These are phyloP conservation scores for Holacanthus passer DNA, from an alignment of 2,113 vertebrate species.

Conservation along the genomic window DNA sequence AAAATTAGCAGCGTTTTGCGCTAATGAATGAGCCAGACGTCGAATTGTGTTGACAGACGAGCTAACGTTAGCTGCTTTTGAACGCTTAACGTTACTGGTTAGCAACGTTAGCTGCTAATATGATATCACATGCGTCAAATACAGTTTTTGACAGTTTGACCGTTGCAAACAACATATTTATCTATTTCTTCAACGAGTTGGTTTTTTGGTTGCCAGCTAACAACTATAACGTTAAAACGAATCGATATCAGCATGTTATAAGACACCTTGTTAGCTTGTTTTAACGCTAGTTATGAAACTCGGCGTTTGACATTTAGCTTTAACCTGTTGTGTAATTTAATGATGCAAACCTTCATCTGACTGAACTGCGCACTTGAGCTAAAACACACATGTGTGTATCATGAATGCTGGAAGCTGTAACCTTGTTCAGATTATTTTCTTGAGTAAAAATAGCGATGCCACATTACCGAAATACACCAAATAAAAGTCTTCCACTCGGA, in stretches of 20 bases:
- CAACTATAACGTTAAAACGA: neutral
- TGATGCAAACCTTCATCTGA: neutral
- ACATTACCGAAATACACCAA: too few relatives aligned
- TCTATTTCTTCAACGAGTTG: accelerated
- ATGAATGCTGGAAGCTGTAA: neutral
- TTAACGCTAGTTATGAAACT: neutral
- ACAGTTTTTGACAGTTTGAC: neutral
- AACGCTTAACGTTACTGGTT: neutral
- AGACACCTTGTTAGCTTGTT: neutral
- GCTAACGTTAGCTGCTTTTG: slow-evolving; percentile 30
- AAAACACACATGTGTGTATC: too few relatives aligned
- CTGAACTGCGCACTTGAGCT: slow-evolving; percentile 20
- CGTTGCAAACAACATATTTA: neutral
- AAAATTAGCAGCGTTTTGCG: neutral
- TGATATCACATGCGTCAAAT: slow-evolving; percentile 16
- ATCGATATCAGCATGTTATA: too few relatives aligned
- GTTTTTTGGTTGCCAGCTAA: neutral
- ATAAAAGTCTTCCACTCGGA: neutral
- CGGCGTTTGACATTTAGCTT: neutral
- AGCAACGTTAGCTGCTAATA: slow-evolving; percentile 41
- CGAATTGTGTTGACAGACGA: slow-evolving; percentile 31
- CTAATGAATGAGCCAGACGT: slow-evolving; percentile 5
- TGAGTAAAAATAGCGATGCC: neutral
- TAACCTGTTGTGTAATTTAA: slow-evolving; percentile 43
- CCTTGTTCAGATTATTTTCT: neutral